Evolutionary conservation across 2,888 invertebrate species (phyloP).

Genomic region (Pycnomerus fuliginosus): DNA sequence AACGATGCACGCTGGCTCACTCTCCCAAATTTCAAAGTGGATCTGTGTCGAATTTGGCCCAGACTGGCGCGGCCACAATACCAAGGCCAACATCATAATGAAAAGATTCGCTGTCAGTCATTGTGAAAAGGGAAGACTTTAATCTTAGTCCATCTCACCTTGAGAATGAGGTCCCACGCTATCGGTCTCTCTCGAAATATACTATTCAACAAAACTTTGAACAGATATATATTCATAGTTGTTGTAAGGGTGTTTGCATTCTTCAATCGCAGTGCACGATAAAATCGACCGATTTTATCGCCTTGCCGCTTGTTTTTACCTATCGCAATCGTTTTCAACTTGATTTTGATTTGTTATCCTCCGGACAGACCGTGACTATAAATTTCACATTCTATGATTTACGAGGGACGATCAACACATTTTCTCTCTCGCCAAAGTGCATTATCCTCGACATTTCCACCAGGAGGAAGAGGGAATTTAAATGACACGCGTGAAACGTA

Average conservation of each 20-base stretch:
- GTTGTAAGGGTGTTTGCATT: not conserved
- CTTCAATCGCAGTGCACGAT: not conserved
- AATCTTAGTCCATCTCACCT: conserved; percentile 37
- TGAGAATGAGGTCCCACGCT: conserved; percentile 20
- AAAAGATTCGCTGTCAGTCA: conserved; percentile 42
- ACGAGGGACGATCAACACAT: conserved; percentile 11
- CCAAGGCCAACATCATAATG: conserved; percentile 36
- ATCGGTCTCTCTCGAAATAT: not conserved
- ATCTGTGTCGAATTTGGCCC: conserved; percentile 36
- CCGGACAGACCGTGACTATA: conserved; percentile 4
- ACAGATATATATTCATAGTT: no score
- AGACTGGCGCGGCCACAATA: conserved; percentile 33
- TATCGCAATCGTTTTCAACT: not conserved
- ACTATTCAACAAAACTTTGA: not conserved
- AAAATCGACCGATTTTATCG: not conserved
- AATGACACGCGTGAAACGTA: no score
- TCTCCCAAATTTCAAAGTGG: conserved; percentile 30
- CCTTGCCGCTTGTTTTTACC: not conserved
- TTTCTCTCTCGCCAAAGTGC: no score
- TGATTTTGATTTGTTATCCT: conserved; percentile 9
- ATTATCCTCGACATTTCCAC: no score
- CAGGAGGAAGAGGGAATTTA: no score
- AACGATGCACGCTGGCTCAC: no score
- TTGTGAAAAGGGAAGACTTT: conserved; percentile 40
- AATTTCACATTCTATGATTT: conserved; percentile 11